Evolutionary conservation across 1,140 invertebrate species (phyloP), one percentile per base, ranked within the genome.

Genomic region (Drosophila saltans): DNA sequence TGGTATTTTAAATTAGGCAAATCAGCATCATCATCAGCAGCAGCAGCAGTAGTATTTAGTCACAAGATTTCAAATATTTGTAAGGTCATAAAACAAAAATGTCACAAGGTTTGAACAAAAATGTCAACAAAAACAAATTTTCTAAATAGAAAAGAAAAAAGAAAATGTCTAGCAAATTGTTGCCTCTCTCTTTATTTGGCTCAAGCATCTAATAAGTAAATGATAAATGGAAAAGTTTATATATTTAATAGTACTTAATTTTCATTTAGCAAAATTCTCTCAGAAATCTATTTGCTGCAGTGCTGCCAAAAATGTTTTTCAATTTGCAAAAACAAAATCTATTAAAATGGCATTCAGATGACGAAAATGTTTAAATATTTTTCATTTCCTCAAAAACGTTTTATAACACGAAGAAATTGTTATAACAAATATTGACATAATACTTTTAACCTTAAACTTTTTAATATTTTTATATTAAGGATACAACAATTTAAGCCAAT

Each of bases 21-120:
- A 72, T 86, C 82, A 88, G 79, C 82, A 26, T 24, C 16, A 48
- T 21, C 45, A 72, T 86, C 82, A 88, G 79, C 82, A 26, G 9
- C 16, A 48, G 8, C 45, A 45, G 16, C 41, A 16, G 28, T 57
- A 67, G 21, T 48, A 48, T 52, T 52, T 52, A 52, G 79, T 88
- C 82, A 85, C 82, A 73, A 82, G 83, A 83, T 60, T 71, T 39
- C 28, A 77, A 71, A 62, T 39, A 52, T 60, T 77, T 66, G 3
- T 66, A 66, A 62, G 55, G 75, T 67, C 76, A 65, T 61, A 41
- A 57, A 9, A 39, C 69, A 77, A 76, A 60, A 61, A 26, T 57
- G 66, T 69, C 74, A 75, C 72, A 41, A 59, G 66, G 28, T 40
- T 21, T 41, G 58, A 24, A 30, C 30, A 10, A 59, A 16, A 63